A percentile compares a stretch with the other conserved stretches of the same genome.
Conservation (phyloP, 2,888 invertebrate species). For the Dryomyza anilis region DNA sequence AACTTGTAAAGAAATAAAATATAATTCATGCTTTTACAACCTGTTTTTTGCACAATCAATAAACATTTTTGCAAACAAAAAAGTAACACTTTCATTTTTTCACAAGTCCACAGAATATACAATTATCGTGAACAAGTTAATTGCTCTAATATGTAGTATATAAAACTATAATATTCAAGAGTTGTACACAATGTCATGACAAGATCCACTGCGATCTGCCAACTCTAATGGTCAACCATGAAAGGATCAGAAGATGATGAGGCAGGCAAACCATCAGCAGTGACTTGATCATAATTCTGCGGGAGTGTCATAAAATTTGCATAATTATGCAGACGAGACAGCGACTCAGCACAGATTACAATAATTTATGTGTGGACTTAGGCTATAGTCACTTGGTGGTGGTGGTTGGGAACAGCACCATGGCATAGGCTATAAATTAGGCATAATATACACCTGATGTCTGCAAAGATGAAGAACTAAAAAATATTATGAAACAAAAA, state of each 20-base stretch:
- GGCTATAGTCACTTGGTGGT: not conserved
- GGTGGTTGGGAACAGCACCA: no score
- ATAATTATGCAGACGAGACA: conserved; percentile 36
- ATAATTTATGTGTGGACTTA: not conserved
- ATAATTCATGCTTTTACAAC: no score
- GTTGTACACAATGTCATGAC: not conserved
- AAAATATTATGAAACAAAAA: no score
- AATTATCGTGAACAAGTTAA: conserved; percentile 20
- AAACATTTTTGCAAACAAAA: no score
- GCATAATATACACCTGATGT: conserved; percentile 15
- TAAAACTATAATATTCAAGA: not conserved
- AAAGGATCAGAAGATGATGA: no score
- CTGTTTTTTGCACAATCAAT: no score
- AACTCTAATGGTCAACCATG: no score
- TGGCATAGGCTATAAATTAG: conserved; percentile 11
- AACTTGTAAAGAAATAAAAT: no score
- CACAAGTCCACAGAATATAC: not conserved
- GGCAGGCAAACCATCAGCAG: not conserved
- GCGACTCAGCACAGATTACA: conserved; percentile 6
- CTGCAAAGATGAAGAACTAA: no score
- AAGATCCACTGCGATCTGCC: conserved; percentile 1
- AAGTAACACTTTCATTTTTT: conserved; percentile 13
- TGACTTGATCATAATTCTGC: conserved; percentile 27
- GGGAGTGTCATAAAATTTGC: conserved; percentile 42
- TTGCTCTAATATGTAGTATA: not conserved